Base-by-base conservation (phyloP, 2,797 vertebrate species). In the Epinephelus awoara region DNA sequence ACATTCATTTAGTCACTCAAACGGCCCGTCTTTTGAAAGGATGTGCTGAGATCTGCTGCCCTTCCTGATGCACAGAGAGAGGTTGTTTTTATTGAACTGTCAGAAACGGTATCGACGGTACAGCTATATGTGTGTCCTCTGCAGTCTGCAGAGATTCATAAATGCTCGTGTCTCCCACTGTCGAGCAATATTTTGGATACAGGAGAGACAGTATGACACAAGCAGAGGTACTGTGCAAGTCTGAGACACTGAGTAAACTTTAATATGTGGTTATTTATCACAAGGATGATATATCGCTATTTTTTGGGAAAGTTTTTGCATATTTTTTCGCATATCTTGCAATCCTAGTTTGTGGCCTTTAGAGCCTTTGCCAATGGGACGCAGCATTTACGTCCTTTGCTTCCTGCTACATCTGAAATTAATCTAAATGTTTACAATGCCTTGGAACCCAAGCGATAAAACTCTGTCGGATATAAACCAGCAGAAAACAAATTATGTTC, bases 401-500 rank as follows among this genome's bases (percentile, higher is more conserved):
- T n/a, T 63, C 47, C 42, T 55, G 27, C 29, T n/a, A 18, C 40
- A 49, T 71, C 21, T 64, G 18, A 56, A 51, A 63, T 66, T 0
- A 10, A 69, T 87, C 70, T 62, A 19, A 29, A 54, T 27, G 21
- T 70, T 72, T 51, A 42, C 62, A 57, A 40, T 67, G 56, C 34
- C 62, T 50, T 27, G 4, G 1, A 67, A 58, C 10, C 17, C 9
- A 21, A 72, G 56, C 6, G 25, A 67, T 75, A 62, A 76, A 74
- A 72, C 47, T 58, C 46, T 73, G 18, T 59, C 5, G 0, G 21
- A 57, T 8, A 47, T 23, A 69, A 77, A 77, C 49, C 42, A 56
- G 66, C 25, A 62, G 59, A 78, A 83, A 89, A 73, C 19, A 44
- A 87, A 85, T 89, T 40, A 67, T 27, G 5, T 73, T 74, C 40